Percentiles rank a stretch among this genome's conserved stretches.
Conservation (phyloP, 2,113 vertebrate genomes). For the Menura novaehollandiae region DNA sequence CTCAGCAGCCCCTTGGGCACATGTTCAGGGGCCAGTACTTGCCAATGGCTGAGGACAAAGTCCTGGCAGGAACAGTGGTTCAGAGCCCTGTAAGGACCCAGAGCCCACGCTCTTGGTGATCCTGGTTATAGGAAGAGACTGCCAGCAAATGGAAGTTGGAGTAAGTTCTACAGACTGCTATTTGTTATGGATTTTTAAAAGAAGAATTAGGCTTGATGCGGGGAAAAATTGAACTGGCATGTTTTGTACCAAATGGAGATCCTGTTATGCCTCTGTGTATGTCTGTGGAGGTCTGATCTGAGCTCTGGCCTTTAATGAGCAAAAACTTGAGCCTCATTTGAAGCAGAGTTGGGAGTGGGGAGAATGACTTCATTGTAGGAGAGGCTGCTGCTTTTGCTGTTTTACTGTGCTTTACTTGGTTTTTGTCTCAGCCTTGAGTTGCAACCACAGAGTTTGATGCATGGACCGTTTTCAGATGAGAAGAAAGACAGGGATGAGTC, state of each 20-base stretch:
- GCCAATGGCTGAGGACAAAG: neutral
- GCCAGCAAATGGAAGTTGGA: neutral
- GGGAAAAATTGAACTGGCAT: neutral
- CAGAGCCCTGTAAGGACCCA: neutral
- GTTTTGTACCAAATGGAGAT: neutral
- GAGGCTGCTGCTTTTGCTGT: neutral
- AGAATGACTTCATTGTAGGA: neutral
- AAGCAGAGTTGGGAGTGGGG: neutral
- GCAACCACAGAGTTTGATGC: neutral
- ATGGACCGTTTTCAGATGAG: neutral
- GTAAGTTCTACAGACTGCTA: neutral
- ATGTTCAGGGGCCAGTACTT: accelerated
- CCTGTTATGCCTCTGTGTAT: neutral
- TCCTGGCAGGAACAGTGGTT: neutral
- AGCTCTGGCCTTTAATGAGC: neutral
- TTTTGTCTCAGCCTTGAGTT: neutral
- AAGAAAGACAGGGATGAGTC: neutral
- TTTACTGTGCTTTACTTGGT: neutral
- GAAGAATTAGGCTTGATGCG: neutral
- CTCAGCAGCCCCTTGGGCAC: accelerated
- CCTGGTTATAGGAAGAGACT: neutral
- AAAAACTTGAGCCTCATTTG: neutral
- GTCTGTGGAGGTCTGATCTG: neutral
- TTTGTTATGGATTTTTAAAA: neutral
- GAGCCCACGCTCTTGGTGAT: neutral